Evolutionary conservation across 2,113 vertebrate species (phyloP), one percentile per base, ranked within the genome.

Genomic region (Indicator indicator): DNA sequence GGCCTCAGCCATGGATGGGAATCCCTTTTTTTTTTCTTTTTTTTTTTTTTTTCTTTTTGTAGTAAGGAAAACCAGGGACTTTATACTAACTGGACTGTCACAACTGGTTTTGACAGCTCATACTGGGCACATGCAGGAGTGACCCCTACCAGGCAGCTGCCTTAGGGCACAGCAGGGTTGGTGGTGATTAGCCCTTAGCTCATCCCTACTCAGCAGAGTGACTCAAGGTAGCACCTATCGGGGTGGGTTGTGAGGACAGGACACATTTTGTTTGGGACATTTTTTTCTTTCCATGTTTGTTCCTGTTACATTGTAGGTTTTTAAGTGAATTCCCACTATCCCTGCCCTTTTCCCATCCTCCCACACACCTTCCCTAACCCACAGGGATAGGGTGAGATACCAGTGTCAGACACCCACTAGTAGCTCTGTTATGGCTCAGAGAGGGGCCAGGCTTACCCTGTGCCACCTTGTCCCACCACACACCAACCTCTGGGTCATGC

Each of bases 321-420:
- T 84, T 50, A 56, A 93, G 44, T 38, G 59, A 62, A 56, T 76
- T 69, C 83, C 72, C 7, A 1, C 60, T 92, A 72, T 21, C 33
- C 60, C 50, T 26, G 9, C 58, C 33, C 5, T 27, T 70, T 62
- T 15, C 33, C 17, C 26, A 67, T 52, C 48, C 65, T 75, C 54
- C 58, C 19, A 1, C 0, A 1, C 19, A 23, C 18, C 33, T 50
- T 56, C 67, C 79, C 54, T 69, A 40, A 30, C 11, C 3, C 60
- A 42, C 60, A 70, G 23, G 28, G 9, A n/a, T 0, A 0, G 68
- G 54, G 64, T 59, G 60, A 70, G 60, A 9, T 28, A 30, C 27
- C 0, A 0, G 42, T 88, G 42, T 88, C 64, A 46, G 32, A 26
- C 67, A 17, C 58, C 19, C 0, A 0, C 48, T 1, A 1, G 13